Base-by-base conservation (phyloP, 2,797 vertebrate species). In the Hemitrygon akajei region DNA sequence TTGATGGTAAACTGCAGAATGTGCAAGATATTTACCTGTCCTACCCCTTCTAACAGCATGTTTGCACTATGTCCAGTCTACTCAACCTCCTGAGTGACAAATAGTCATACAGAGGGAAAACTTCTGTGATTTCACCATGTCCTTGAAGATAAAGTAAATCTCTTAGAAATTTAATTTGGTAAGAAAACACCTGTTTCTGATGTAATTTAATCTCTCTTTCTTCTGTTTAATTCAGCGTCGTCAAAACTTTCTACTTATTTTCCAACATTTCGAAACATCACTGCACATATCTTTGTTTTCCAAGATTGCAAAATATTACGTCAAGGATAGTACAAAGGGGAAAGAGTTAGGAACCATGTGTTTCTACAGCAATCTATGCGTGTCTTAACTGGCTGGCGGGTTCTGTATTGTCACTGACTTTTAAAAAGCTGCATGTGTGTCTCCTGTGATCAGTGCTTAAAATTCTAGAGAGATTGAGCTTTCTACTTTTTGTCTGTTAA, bases 401-500 rank as follows among this genome's bases (percentile, higher is more conserved):
- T 56, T 76, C 25, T 71, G 69, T 16, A 93, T 76, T 92, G 25
- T 73, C 69, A 16, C 69, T 66, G 30, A 58, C 58, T 87, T 87
- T 63, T 89, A 89, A 86, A 27, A 86, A 22, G n/a, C 58, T 37
- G 60, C n/a, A 37, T 73, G 20, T 75, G 71, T 30, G 63, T 75
- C 91, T 76, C 91, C 71, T 93, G 91, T 93, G 71, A 10, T 40
- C 73, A 47, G 56, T 47, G 34, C 91, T 93, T 30, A 73, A 56
- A 56, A 56, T 93, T 76, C 27, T 30, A 56, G 91, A 76, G 27
- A n/a, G 69, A 47, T 93, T 93, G 91, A 16, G 69, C 22, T 73
- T 76, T 93, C 12, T 93, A 40, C 40, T 93, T 14, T 76, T 76
- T 22, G 71, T 75, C 71, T 71, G 71, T 75, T 47, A 93, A 76